These are phyloP conservation scores for Myodes glareolus DNA, from an alignment of 2,113 vertebrate species.

Conservation along the genomic window DNA sequence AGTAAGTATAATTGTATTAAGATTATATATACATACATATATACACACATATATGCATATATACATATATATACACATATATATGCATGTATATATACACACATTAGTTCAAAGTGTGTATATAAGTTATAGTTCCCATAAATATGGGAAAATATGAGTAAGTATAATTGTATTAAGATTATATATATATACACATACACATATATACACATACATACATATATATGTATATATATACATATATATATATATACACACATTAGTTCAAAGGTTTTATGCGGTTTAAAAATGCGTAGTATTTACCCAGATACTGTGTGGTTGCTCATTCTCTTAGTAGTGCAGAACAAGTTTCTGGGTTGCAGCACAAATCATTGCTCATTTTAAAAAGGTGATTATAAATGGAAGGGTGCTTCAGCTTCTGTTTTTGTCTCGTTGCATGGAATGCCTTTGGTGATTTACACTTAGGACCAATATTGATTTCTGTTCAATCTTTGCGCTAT, in stretches of 20 bases:
- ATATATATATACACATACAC: too few relatives aligned
- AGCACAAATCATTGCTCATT: conserved; percentile 43
- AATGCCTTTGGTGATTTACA: conserved; percentile 71
- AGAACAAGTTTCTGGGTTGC: conserved; percentile 20
- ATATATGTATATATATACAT: too few relatives aligned
- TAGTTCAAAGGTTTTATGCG: conserved; percentile 29
- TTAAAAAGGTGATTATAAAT: conserved; percentile 60
- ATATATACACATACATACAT: too few relatives aligned
- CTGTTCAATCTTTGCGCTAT: conserved; percentile 7
- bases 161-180: too few relatives aligned
- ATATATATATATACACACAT: too few relatives aligned
- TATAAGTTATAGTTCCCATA: too few relatives aligned
- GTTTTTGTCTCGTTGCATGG: conserved; percentile 40
- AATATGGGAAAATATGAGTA: too few relatives aligned
- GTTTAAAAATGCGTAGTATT: conserved; percentile 46
- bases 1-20: neutral
- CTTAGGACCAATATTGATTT: conserved; percentile 71
- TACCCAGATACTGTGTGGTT: neutral
- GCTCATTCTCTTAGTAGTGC: conserved; percentile 21
- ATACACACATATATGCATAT: too few relatives aligned
- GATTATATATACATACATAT: too few relatives aligned
- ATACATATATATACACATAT: too few relatives aligned
- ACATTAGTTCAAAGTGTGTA: too few relatives aligned
- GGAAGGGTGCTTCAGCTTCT: conserved; percentile 65
- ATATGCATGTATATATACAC: too few relatives aligned